Percentiles rank a stretch among this genome's conserved stretches.
Evolutionary conservation across 2,888 invertebrate genomes (phyloP).

Genomic region (Cordilura impudica): DNA sequence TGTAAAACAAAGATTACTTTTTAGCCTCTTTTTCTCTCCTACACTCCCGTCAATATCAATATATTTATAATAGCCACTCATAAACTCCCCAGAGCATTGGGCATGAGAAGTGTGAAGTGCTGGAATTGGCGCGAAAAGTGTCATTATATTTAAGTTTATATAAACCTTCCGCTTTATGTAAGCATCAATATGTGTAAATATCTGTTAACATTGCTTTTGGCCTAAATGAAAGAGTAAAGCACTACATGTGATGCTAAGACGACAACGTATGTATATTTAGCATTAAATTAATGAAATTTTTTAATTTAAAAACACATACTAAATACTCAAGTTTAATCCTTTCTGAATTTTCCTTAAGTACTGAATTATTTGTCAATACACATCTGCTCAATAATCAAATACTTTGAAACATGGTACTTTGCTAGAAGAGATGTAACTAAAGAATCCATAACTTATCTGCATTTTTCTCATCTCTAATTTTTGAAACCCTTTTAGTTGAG

Average conservation of each 20-base stretch:
- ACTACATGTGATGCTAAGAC: background rate
- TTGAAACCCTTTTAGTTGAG: too few relatives aligned
- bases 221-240: conserved; percentile 8
- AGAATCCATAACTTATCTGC: too few relatives aligned
- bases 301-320: too few relatives aligned
- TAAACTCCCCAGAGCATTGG: conserved; percentile 28
- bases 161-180: conserved; percentile 3
- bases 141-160: conserved; percentile 48
- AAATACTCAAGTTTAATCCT: too few relatives aligned
- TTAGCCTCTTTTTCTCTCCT: background rate
- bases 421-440: too few relatives aligned
- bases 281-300: conserved; percentile 65
- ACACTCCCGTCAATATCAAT: background rate
- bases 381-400: too few relatives aligned
- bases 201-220: conserved; percentile 30
- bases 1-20: too few relatives aligned
- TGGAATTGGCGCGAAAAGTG: conserved; percentile 58
- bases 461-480: too few relatives aligned
- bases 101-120: conserved; percentile 44
- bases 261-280: conserved; percentile 37
- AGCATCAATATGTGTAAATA: background rate
- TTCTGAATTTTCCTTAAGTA: too few relatives aligned
- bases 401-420: too few relatives aligned
- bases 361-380: too few relatives aligned
- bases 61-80: conserved; percentile 10